Base-by-base conservation (phyloP, 2,797 vertebrate genomes). In the Poeciliopsis paucimaculata region DNA sequence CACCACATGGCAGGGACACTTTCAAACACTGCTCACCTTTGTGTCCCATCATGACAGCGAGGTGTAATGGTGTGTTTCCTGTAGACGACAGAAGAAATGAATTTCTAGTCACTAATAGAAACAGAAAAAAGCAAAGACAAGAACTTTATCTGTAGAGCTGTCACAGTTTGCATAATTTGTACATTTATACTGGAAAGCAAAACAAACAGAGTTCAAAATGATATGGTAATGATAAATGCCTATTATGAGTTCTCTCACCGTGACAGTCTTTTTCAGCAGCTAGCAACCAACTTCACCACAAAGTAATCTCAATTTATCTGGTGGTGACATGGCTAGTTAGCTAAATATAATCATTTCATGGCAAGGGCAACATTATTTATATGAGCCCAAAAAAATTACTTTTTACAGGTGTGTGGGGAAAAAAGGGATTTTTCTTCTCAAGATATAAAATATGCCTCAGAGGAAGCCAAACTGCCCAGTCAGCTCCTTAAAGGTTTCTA, bases 1-100 rank as follows among this genome's bases (percentile, higher is more conserved):
- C 82, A 77, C 62, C 64, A 75, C 0, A 36, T 39, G 23, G 62
- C 76, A 41, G 36, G 9, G 16, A 75, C 41, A 36, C 28, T 53
- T 76, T 78, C 12, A 80, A 41, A 57, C 31, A 81, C 77, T 45
- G 94, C 98, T 94, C 92, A 99, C 98, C 98, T 97, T 99, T 99
- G 94, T 99, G 96, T 73, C 98, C 98, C 97, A 99, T 96, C 98
- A 99, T 99, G 89, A 99, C 97, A 91, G 98, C 98, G 60, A 99
- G 97, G 93, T 99, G 98, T 90, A 99, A 94, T 71, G 98, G 98
- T 86, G 98, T 99, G 93, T 99, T 99, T 95, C 98, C 98, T 99
- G 90, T 74, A 31, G 0, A 92, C 60, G 6, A 75, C 2, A 74
- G 8, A 75, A 87, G 75, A 77, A 18, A 23, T 0, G 10, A 76